These are phyloP conservation scores for Sebastes fasciatus DNA, from an alignment of 2,113 vertebrate genomes.

Conservation along the genomic window DNA sequence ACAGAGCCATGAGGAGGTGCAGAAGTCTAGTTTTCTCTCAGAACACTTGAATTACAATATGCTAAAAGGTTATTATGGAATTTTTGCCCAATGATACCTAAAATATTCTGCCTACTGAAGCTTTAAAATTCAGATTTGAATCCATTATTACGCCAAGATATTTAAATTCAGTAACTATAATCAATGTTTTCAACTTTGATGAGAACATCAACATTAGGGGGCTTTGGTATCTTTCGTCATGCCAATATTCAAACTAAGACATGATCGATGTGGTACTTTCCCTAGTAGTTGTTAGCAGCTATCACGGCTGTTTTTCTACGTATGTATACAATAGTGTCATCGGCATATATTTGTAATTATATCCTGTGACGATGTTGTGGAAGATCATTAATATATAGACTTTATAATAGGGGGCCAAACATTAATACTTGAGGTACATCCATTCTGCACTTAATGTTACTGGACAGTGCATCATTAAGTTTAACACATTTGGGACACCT, in stretches of 20 bases:
- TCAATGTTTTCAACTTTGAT: no score
- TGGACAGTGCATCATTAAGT: not conserved
- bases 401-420: not conserved
- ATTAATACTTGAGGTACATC: slow-evolving; percentile 21
- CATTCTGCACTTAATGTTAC: not conserved
- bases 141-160: no score
- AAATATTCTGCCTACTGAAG: no score
- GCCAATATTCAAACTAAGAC: not conserved
- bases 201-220: no score
- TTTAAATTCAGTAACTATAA: no score
- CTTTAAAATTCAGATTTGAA: no score
- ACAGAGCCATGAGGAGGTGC: no score
- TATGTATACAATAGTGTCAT: not conserved
- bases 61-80: no score
- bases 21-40: no score
- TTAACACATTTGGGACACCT: not conserved
- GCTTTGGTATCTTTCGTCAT: no score
- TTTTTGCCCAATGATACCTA: no score
- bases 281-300: not conserved
- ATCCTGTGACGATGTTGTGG: not conserved
- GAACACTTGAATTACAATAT: no score
- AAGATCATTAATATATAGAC: not conserved
- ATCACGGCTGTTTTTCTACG: not conserved
- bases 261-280: not conserved
- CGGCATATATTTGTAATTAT: not conserved